Evolutionary conservation across 2,113 vertebrate genomes (phyloP).

Genomic region (Chinchilla lanigera): DNA sequence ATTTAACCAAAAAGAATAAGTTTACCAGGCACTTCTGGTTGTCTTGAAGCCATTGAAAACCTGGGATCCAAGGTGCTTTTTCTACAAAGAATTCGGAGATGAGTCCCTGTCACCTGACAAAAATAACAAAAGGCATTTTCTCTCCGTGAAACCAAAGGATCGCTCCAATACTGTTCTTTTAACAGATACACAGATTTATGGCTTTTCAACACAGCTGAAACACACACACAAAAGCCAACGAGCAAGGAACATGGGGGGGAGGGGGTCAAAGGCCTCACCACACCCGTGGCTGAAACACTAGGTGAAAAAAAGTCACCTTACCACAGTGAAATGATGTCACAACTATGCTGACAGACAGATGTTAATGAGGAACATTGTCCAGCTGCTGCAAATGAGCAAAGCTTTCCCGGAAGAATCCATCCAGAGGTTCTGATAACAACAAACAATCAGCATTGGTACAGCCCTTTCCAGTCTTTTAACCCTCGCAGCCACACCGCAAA

Average conservation of each 20-base stretch:
- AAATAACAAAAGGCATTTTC: constrained; percentile 77
- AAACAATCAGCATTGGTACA: constrained; percentile 62
- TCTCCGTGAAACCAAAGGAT: constrained; percentile 58
- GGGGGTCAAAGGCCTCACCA: background rate
- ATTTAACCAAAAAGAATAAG: constrained; percentile 69
- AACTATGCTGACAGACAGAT: constrained; percentile 74
- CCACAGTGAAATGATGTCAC: constrained; percentile 64
- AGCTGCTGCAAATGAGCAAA: constrained; percentile 71
- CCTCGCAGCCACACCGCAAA: background rate
- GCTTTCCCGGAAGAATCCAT: constrained; percentile 65
- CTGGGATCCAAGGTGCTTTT: constrained; percentile 74
- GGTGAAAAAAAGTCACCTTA: constrained; percentile 71
- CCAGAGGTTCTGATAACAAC: constrained; percentile 77
- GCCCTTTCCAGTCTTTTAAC: background rate
- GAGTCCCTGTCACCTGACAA: constrained; percentile 82
- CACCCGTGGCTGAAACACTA: background rate
- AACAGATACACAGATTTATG: background rate
- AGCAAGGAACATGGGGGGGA: background rate
- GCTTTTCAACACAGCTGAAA: constrained; percentile 3
- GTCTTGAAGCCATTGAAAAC: constrained; percentile 86
- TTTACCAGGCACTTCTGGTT: constrained; percentile 88
- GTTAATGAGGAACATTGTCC: constrained; percentile 76
- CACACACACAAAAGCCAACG: background rate
- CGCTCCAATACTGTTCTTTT: background rate
- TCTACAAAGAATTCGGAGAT: constrained; percentile 77